phyloP scores from a whole-genome alignment of 2,888 invertebrate genomes.

The Parnassius glacialis region DNA sequence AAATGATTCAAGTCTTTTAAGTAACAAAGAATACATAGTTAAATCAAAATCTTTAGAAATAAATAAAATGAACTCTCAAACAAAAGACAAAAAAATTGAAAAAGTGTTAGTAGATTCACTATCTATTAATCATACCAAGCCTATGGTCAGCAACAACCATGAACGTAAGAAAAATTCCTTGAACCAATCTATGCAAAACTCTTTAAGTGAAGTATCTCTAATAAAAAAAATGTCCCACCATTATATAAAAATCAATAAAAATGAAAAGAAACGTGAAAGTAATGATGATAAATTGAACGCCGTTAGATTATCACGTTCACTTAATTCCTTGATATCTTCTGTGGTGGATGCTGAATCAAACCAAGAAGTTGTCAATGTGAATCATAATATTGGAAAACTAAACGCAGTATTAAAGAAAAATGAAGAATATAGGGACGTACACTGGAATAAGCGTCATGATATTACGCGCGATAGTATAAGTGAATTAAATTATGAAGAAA shows the following conservation, averaged over 20 bases:
- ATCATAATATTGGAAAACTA: background rate
- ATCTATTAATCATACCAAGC: background rate
- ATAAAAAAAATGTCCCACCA: background rate
- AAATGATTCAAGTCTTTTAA: background rate
- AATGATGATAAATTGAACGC: slow-evolving; percentile 2
- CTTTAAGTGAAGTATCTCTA: slow-evolving; percentile 22
- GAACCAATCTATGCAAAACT: background rate
- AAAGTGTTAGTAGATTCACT: background rate
- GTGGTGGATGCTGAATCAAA: background rate
- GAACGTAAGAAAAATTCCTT: too few species aligned
- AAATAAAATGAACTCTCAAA: background rate
- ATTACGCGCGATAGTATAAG: too few species aligned
- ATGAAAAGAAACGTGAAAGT: slow-evolving; percentile 1
- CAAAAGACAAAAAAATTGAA: background rate
- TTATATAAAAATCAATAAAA: background rate
- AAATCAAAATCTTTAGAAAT: background rate
- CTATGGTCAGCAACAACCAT: too few species aligned
- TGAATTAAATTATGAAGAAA: background rate
- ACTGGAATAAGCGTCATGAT: too few species aligned
- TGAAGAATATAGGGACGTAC: background rate
- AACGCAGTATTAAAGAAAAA: slow-evolving; percentile 5
- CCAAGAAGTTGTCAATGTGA: background rate
- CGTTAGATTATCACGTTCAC: slow-evolving; percentile 7
- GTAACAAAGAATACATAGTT: background rate
- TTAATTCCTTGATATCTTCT: slow-evolving; percentile 13